phyloP scores from a whole-genome alignment of 2,888 invertebrate genomes.

The Dicycla oo region DNA sequence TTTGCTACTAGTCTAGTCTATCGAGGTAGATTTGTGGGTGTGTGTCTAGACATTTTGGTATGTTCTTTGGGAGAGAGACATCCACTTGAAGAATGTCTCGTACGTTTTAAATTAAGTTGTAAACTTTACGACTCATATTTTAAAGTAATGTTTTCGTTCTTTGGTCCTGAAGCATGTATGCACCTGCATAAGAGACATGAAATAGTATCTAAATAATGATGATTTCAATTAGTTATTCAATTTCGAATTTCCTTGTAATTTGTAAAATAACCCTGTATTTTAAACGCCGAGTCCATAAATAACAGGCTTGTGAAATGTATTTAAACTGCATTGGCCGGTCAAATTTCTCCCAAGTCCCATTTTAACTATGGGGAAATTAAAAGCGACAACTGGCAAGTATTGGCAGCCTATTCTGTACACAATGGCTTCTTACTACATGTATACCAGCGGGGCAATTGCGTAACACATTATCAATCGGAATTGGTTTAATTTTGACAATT shows the following conservation, averaged over 20 bases:
- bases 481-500: no score
- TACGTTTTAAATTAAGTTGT: neutral
- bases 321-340: neutral
- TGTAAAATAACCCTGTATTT: no score
- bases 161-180: neutral
- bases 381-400: slow-evolving; percentile 19
- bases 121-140: neutral
- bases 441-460: no score
- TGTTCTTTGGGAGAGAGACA: neutral
- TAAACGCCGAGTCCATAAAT: neutral
- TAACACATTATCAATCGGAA: no score
- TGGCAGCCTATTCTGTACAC: slow-evolving; percentile 14
- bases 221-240: neutral
- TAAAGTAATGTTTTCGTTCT: no score
- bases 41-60: slow-evolving; percentile 8
- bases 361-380: slow-evolving; percentile 32
- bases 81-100: neutral
- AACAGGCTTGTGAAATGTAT: neutral
- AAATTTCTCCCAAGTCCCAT: neutral
- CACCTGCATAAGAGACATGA: neutral
- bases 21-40: slow-evolving; percentile 2
- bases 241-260: neutral
- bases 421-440: slow-evolving; percentile 84
- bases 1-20: slow-evolving; percentile 8
- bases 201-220: neutral